Percentiles rank a stretch among this genome's conserved stretches.
Evolutionary conservation across 2,888 invertebrate genomes (phyloP).

Genomic region (Xylota sylvarum): DNA sequence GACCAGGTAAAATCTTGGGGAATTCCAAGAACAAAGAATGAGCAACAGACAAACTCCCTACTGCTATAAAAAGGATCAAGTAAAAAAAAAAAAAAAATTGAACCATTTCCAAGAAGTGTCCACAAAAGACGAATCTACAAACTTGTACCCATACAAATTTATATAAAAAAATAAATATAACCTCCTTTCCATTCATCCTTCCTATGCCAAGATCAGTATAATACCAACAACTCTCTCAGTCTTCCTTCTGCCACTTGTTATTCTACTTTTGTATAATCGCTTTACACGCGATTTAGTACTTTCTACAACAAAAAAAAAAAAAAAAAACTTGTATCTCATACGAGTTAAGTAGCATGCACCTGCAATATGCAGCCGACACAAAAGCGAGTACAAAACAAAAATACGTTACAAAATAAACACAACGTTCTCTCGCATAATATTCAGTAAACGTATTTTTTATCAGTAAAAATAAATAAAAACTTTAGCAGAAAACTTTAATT

Average conservation of each 20-base stretch:
- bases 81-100: background rate
- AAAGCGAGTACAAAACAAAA: conserved; percentile 1
- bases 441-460: conserved; percentile 58
- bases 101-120: conserved; percentile 27
- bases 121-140: background rate
- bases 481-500: conserved; percentile 47
- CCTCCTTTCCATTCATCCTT: conserved; percentile 33
- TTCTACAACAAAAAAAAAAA: conserved; percentile 58
- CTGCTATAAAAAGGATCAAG: conserved; percentile 17
- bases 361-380: conserved; percentile 40
- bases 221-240: conserved; percentile 18
- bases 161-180: background rate
- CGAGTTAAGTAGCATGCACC: conserved; percentile 46
- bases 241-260: conserved; percentile 56
- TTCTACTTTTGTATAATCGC: conserved; percentile 61
- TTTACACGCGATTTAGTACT: conserved; percentile 53
- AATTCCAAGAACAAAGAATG: conserved; percentile 25
- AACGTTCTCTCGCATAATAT: conserved; percentile 61
- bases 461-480: conserved; percentile 40
- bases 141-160: background rate
- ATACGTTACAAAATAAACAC: conserved; percentile 60
- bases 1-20: too few relatives aligned
- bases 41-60: background rate
- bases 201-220: conserved; percentile 41
- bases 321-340: conserved; percentile 60